A percentile compares a stretch with the other conserved stretches of the same genome.
Evolutionary conservation across 2,113 vertebrate genomes (phyloP).

Genomic region (Neodon shergylaensis): DNA sequence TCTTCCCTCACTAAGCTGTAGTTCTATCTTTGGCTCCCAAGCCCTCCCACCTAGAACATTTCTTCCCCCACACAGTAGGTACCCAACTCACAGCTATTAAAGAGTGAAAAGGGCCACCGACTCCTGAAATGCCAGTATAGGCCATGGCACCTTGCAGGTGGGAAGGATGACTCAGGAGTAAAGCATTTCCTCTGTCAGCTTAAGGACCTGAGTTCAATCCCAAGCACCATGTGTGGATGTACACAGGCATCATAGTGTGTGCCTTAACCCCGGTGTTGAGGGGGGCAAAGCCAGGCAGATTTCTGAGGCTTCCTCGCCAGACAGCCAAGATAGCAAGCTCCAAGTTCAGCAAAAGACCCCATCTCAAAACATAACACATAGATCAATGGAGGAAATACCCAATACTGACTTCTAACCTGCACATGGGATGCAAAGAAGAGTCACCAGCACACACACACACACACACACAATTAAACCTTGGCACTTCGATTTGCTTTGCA

Average conservation of each 20-base stretch:
- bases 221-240: no score
- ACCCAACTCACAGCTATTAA: background rate
- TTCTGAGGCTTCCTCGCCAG: background rate
- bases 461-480: background rate
- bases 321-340: background rate
- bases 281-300: background rate
- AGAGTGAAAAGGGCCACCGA: background rate
- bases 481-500: background rate
- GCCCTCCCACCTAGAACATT: background rate
- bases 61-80: background rate
- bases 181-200: background rate
- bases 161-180: background rate
- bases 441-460: background rate
- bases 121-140: background rate
- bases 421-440: background rate
- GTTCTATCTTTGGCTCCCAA: background rate
- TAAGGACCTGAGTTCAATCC: background rate
- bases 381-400: background rate
- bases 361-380: background rate
- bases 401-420: background rate
- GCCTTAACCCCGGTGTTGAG: background rate
- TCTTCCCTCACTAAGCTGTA: background rate
- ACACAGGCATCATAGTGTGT: no score
- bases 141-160: no score
- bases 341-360: background rate